phyloP scores from a whole-genome alignment of 2,888 invertebrate genomes.

The Pelosia muscerda region DNA sequence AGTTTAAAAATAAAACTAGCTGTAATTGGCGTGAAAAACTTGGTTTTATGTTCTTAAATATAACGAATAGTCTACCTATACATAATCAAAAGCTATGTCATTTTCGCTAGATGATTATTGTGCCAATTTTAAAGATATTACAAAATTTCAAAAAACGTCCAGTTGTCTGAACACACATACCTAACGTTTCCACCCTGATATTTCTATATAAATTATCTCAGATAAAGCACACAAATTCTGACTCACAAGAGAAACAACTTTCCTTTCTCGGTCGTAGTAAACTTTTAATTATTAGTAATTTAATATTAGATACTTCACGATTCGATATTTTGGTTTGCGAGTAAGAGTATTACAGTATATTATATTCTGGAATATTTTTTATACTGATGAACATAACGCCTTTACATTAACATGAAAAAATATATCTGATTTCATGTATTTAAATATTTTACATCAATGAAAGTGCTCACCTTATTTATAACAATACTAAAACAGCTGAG shows the following conservation, averaged over 20 bases:
- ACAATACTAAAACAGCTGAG: too few relatives aligned
- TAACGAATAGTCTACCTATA: background rate
- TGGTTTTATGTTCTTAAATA: background rate
- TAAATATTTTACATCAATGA: too few relatives aligned
- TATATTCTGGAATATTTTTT: background rate
- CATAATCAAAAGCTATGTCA: background rate
- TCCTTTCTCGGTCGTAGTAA: background rate
- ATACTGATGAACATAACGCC: too few relatives aligned
- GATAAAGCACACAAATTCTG: background rate
- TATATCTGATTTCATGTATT: too few relatives aligned
- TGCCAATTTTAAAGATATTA: background rate
- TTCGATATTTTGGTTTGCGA: background rate
- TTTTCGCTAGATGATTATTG: background rate
- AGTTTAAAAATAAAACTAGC: too few relatives aligned
- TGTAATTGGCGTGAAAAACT: background rate
- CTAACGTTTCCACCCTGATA: background rate
- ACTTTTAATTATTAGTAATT: conserved; percentile 4
- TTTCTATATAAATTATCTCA: background rate
- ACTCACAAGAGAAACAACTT: background rate
- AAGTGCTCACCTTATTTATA: too few relatives aligned
- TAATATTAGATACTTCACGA: background rate
- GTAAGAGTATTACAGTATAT: background rate
- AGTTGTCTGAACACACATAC: background rate
- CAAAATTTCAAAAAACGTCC: background rate
- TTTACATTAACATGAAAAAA: too few relatives aligned